Conservation (phyloP, 2,797 vertebrate genomes). For the Eidolon dupreanum region DNA sequence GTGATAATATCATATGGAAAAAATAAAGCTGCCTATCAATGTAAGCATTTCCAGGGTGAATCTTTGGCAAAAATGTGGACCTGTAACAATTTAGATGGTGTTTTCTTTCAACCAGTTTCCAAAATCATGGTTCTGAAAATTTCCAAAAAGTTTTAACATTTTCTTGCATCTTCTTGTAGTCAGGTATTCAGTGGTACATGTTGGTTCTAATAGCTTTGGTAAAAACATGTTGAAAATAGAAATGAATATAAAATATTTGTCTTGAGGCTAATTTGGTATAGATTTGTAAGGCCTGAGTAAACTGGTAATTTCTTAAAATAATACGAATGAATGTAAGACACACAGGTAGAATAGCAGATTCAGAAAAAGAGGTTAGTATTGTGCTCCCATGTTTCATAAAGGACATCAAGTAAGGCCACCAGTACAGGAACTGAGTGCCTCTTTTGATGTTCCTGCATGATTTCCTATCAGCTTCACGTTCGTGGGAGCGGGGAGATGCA, state of each 20-base stretch:
- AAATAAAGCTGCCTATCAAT: neutral
- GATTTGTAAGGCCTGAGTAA: slow-evolving; percentile 70
- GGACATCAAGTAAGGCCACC: slow-evolving; percentile 68
- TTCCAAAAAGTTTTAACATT: slow-evolving; percentile 67
- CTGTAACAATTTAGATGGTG: neutral
- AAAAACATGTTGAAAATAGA: slow-evolving; percentile 52
- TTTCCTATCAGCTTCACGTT: neutral
- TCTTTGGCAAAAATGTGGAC: slow-evolving; percentile 53
- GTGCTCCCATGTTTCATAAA: slow-evolving; percentile 51
- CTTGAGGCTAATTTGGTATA: slow-evolving; percentile 68
- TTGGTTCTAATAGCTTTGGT: slow-evolving; percentile 78
- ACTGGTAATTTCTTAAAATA: slow-evolving; percentile 51
- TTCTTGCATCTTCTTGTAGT: slow-evolving; percentile 70
- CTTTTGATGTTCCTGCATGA: slow-evolving; percentile 38
- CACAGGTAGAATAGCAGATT: neutral
- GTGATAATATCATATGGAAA: neutral
- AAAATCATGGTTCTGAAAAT: slow-evolving; percentile 67
- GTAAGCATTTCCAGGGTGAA: neutral
- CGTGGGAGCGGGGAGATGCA: neutral
- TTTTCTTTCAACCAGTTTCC: slow-evolving; percentile 65
- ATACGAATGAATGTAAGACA: neutral
- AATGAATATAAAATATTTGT: slow-evolving; percentile 48
- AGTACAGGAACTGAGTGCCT: neutral
- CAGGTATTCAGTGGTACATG: slow-evolving; percentile 79
- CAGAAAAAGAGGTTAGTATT: slow-evolving; percentile 25